These are phyloP conservation scores for Hirtodrosophila alboralis DNA, from an alignment of 2,888 invertebrate genomes.

Conservation along the genomic window DNA sequence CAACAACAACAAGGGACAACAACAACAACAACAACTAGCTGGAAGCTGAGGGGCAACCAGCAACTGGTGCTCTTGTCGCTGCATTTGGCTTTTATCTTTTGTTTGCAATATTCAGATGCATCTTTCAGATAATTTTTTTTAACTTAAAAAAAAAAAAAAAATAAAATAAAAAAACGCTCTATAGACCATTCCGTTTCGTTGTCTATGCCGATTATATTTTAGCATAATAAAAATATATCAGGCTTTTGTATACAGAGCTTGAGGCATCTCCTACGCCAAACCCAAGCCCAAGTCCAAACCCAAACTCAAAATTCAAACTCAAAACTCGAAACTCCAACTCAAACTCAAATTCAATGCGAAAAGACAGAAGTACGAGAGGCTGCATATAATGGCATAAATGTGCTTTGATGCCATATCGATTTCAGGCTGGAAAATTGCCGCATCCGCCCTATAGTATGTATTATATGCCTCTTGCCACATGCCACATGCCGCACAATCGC, in stretches of 20 bases:
- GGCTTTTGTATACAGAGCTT: conserved; percentile 49
- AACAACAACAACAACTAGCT: conserved; percentile 16
- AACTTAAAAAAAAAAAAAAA: too few species aligned
- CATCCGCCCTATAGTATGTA: conserved; percentile 64
- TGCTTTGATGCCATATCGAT: conserved; percentile 77
- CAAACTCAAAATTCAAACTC: too few species aligned
- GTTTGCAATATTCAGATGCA: conserved; percentile 81
- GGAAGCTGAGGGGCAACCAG: conserved; percentile 2
- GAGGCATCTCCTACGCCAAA: conserved; percentile 52
- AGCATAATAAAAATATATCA: conserved; percentile 79
- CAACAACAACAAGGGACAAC: conserved; percentile 10
- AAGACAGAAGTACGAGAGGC: conserved; percentile 9
- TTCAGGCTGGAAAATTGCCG: conserved; percentile 72
- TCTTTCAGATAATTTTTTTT: conserved; percentile 73
- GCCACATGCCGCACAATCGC: conserved; percentile 27
- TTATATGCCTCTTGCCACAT: too few species aligned
- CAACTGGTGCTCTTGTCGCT: conserved; percentile 67
- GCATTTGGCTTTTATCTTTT: conserved; percentile 79
- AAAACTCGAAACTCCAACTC: too few species aligned
- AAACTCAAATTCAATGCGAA: too few species aligned
- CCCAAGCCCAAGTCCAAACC: too few species aligned
- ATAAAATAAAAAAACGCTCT: conserved; percentile 55
- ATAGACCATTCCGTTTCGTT: conserved; percentile 43
- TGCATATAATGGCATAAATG: conserved; percentile 74
- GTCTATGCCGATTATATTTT: conserved; percentile 78